A percentile compares a stretch with the other conserved stretches of the same genome.
Evolutionary conservation across 2,797 vertebrate species (phyloP).

Genomic region (Bucorvus abyssinicus): DNA sequence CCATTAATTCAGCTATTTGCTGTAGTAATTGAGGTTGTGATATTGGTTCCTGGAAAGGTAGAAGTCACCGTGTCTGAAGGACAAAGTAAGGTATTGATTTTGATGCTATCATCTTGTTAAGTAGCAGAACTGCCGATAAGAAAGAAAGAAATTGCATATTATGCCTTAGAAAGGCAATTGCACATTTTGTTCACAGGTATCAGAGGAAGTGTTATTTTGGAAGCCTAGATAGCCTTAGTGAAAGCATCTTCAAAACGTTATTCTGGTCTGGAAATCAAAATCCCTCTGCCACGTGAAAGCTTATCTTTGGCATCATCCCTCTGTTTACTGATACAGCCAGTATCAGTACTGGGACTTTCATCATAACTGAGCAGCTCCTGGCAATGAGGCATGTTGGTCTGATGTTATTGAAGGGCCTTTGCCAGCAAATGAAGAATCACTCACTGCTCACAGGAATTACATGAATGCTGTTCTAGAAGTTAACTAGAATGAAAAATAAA

Average conservation of each 20-base stretch:
- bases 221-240: background rate
- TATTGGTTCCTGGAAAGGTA: slow-evolving; percentile 30
- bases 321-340: background rate
- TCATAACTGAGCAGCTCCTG: background rate
- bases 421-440: background rate
- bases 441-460: fast-evolving
- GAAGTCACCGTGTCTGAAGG: slow-evolving; percentile 42
- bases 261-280: background rate
- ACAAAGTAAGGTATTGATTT: slow-evolving; percentile 34
- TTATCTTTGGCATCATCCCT: background rate
- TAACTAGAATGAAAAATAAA: background rate
- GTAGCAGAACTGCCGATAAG: background rate
- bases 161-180: background rate
- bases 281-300: background rate
- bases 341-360: background rate
- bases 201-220: background rate
- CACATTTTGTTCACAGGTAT: background rate
- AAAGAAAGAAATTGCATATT: background rate
- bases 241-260: background rate
- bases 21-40: background rate
- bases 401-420: background rate
- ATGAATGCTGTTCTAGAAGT: background rate
- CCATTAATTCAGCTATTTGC: slow-evolving; percentile 5
- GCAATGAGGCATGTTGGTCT: background rate
- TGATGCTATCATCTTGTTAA: slow-evolving; percentile 20